phyloP scores from a whole-genome alignment of 2,888 invertebrate species.

The Acanthosepion esculentum region DNA sequence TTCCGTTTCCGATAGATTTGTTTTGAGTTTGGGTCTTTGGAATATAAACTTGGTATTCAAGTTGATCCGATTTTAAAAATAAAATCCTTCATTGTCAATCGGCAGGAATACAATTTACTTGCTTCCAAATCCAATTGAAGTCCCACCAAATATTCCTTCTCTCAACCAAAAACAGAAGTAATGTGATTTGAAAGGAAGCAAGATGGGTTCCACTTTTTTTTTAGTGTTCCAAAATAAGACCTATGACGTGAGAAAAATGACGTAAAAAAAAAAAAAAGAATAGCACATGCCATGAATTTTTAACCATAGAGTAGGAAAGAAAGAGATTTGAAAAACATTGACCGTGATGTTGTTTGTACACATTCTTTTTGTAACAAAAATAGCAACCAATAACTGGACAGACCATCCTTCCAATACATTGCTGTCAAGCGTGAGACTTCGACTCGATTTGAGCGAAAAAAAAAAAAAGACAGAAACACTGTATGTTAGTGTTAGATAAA shows the following conservation, averaged over 20 bases:
- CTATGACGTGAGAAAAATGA: background rate
- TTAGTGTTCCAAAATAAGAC: background rate
- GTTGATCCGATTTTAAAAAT: background rate
- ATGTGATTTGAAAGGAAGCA: background rate
- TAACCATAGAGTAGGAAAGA: background rate
- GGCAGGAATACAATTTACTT: background rate
- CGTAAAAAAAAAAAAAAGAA: background rate
- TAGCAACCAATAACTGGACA: background rate
- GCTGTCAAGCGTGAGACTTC: background rate
- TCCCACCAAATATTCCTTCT: background rate
- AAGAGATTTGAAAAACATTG: background rate
- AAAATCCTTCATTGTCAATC: background rate
- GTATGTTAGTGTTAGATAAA: no score
- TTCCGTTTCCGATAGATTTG: background rate
- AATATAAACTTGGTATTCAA: background rate
- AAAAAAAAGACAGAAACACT: no score
- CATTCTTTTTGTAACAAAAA: background rate
- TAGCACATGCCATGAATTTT: background rate
- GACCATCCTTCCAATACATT: background rate
- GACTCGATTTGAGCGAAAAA: background rate
- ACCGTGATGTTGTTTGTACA: background rate
- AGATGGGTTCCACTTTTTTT: background rate
- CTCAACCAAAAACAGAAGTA: background rate
- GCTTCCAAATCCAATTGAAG: background rate
- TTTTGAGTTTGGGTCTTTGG: no score